Evolutionary conservation across 37 sponge, comb jelly and placozoan species (phyloP), one percentile per base, ranked within the genome.

Genomic region (Ephydatia muelleri): DNA sequence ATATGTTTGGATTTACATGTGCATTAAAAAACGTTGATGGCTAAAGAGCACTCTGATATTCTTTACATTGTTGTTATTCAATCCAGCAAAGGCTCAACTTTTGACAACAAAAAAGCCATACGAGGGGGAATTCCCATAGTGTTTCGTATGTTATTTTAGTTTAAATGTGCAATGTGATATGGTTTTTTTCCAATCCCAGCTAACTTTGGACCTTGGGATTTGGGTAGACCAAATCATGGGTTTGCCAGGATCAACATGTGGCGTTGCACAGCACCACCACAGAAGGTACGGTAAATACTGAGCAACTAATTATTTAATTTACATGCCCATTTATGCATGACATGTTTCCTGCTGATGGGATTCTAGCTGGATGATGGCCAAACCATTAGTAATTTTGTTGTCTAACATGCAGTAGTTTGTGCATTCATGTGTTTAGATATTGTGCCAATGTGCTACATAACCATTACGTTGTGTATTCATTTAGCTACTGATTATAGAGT

Each of bases 61-160:
- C 14, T n/a, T 19, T n/a, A 72, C 16, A 13, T 16, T 26, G 5
- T 33, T 14, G 9, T 38, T 3, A 72, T 43, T 48, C 37, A 23
- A 9, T 77, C 21, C 65, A 95, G 96, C 84, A 85, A 87, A 64
- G 85, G 95, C 21, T 91, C 95, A 65, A 88, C 95, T 9, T 97
- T 90, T 80, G 88, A 94, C 83, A 93, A 93, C 86, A 91, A 91
- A 89, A 97, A 97, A 75, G 97, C 95, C 3, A 89, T 97, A 3
- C 80, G 97, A 21, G 97, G 97, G 67, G 97, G 97, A 75, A 88
- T 97, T 19, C 97, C 97, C 21, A 80, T 97, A 2, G 93, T 94
- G 6, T 97, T 94, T 77, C 97, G 96, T 96, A 82, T 88, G 93
- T 82, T 23, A 31, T 8, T 68, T 72, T 27, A 39, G 48, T 34